Base-by-base conservation (phyloP, 1,140 invertebrate species). In the Lepidurus apus region DNA sequence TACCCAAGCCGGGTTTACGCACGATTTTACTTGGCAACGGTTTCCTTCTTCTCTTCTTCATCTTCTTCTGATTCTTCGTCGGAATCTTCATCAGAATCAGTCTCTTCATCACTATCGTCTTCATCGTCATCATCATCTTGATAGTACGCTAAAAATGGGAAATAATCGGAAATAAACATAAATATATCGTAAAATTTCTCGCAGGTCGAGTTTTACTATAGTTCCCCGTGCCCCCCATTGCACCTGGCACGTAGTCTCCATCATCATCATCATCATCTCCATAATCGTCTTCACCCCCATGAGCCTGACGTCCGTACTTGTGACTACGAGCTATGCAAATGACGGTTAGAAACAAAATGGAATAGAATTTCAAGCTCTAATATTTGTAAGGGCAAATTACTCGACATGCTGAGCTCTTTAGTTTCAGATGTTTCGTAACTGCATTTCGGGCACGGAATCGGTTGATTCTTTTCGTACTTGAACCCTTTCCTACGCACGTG, bases 361-460 rank as follows among this genome's bases (percentile, higher is more conserved):
- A 34, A 34, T 34, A 34, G 2, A 34, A 34, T 34, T 45, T 65
- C 4, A 11, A 11, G 65, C 34, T 21, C 26, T 79, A 26, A 76
- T n/a, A 79, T 21, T 13, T 75, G 74, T 17, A 65, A 34, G 34
- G 34, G 34, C 3, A 73, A 26, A 79, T 90, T 87, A 96, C 94
- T 96, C 44, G 96, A 98, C 92, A 98, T 95, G 87, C 93, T 94
- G 81, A 98, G 89, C 86, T 98, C 95, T 84, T 96, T 96, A 1
- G 95, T 97, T 84, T 95, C 91, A 0, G 92, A 91, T 11, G 95
- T 96, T 74, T 96, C 92, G 86, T 92, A 96, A 75, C 91, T 89
- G 88, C 97, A 98, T 86, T 97, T 97, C 11, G 97, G 97, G 84
- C 96, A 98, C 44, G 96, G 95, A 83, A 97, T 92, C 10, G 91